Percentiles rank a stretch among this genome's conserved stretches.
These are phyloP conservation scores for Hypomesus transpacificus DNA, from an alignment of 2,113 vertebrate species.

Conservation along the genomic window DNA sequence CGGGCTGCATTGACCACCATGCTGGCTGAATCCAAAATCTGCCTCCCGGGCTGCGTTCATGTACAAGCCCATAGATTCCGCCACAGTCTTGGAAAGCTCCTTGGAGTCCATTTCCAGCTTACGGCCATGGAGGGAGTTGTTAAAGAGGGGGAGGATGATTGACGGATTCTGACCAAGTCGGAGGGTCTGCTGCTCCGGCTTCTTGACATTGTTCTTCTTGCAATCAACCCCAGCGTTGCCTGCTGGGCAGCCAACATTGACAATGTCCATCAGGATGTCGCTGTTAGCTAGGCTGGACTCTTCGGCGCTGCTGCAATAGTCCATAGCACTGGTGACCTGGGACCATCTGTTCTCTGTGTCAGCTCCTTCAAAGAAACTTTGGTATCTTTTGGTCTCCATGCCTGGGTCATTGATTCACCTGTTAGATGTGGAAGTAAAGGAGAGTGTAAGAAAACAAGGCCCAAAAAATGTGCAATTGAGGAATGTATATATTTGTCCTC, in stretches of 20 bases:
- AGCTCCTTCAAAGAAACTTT: conserved; percentile 87
- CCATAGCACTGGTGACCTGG: conserved; percentile 80
- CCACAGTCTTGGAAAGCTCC: conserved; percentile 94
- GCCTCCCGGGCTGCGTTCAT: conserved; percentile 93
- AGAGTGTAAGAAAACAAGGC: conserved; percentile 19
- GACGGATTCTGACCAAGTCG: conserved; percentile 79
- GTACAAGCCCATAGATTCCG: conserved; percentile 97
- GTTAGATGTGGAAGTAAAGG: conserved; percentile 25
- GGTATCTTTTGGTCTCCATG: conserved; percentile 98
- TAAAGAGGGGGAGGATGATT: conserved; percentile 78
- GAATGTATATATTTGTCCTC: not conserved
- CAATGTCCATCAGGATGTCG: conserved; percentile 86
- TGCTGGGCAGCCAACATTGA: conserved; percentile 80
- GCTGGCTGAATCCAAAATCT: conserved; percentile 85
- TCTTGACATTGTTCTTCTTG: conserved; percentile 83
- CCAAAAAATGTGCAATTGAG: conserved; percentile 10
- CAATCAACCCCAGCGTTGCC: conserved; percentile 65
- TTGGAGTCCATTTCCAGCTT: conserved; percentile 88
- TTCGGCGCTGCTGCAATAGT: conserved; percentile 75
- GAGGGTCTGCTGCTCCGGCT: conserved; percentile 77
- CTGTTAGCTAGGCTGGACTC: conserved; percentile 72
- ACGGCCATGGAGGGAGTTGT: conserved; percentile 74
- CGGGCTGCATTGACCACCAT: conserved; percentile 73
- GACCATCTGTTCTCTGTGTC: conserved; percentile 90
- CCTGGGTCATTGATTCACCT: conserved; percentile 76